phyloP scores from a whole-genome alignment of 1,140 invertebrate species.

The Cylas formicarius region DNA sequence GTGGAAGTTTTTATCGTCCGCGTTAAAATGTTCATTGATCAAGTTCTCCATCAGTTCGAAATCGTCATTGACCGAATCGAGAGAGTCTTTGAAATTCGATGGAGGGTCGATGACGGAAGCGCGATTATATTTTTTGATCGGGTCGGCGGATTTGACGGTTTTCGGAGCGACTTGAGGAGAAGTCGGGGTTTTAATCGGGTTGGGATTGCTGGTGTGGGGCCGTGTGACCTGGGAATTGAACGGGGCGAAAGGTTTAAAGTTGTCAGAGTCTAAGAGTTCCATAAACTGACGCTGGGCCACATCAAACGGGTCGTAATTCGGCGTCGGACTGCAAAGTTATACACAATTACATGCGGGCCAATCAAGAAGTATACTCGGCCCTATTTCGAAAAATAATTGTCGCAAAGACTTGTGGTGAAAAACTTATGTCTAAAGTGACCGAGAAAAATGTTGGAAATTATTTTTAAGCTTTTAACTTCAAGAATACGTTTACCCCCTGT shows the following conservation, averaged over 20 bases:
- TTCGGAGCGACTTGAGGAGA: conserved; percentile 21
- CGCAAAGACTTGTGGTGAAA: too few relatives aligned
- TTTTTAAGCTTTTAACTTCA: too few relatives aligned
- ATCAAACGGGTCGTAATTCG: conserved; percentile 58
- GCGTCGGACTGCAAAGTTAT: conserved; percentile 20
- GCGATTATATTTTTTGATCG: conserved; percentile 21
- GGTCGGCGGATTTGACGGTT: conserved; percentile 19
- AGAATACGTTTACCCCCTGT: too few relatives aligned
- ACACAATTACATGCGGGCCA: too few relatives aligned
- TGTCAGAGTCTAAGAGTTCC: conserved; percentile 51
- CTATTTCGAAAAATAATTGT: too few relatives aligned
- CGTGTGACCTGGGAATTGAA: conserved; percentile 12
- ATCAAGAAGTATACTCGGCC: too few relatives aligned
- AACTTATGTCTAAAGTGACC: too few relatives aligned
- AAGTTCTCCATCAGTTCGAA: conserved; percentile 38
- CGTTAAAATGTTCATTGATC: conserved; percentile 30
- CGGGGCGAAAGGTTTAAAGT: conserved; percentile 28
- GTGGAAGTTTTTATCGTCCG: conserved; percentile 13
- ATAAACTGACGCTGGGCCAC: conserved; percentile 62
- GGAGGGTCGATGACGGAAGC: conserved; percentile 44
- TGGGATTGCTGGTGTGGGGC: conserved; percentile 10
- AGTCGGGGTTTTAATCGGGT: conserved; percentile 16
- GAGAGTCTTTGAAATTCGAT: conserved; percentile 40
- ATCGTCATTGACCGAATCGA: conserved; percentile 27
- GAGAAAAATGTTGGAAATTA: too few relatives aligned